A percentile compares a stretch with the other conserved stretches of the same genome.
Conservation (phyloP, 2,888 invertebrate genomes). For the Eudasyphora cyanicolor region DNA sequence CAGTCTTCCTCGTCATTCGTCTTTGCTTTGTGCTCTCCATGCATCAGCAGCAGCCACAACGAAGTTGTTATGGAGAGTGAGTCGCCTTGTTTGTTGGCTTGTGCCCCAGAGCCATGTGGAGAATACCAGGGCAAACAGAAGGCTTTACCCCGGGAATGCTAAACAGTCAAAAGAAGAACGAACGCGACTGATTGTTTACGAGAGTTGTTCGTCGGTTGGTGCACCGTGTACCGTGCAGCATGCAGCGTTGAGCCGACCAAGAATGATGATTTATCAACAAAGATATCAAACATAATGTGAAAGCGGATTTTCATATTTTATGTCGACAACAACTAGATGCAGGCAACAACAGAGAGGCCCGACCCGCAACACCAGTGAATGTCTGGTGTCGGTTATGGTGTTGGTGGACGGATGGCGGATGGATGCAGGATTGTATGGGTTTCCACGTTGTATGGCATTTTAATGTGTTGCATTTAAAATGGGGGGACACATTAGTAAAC, state of each 20-base stretch:
- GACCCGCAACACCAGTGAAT: conserved; percentile 13
- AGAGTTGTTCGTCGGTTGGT: neutral
- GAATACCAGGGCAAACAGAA: conserved; percentile 57
- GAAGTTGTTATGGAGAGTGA: neutral
- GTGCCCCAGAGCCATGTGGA: conserved; percentile 53
- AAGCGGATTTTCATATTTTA: conserved; percentile 54
- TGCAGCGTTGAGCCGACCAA: conserved; percentile 19
- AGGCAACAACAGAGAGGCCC: neutral
- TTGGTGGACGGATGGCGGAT: neutral
- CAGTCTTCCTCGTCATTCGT: conserved; percentile 33
- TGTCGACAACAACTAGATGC: conserved; percentile 31
- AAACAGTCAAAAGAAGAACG: conserved; percentile 24
- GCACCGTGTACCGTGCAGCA: no score
- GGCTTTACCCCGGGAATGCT: conserved; percentile 30
- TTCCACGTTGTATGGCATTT: conserved; percentile 46
- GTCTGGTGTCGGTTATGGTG: conserved; percentile 1
- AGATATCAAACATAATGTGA: conserved; percentile 55
- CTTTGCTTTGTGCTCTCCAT: neutral
- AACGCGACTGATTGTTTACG: conserved; percentile 19
- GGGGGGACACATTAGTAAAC: conserved; percentile 48
- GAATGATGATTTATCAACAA: conserved; percentile 61
- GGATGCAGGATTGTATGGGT: no score
- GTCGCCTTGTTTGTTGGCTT: conserved; percentile 50
- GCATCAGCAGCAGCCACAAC: neutral
- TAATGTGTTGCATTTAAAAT: conserved; percentile 53